Base-by-base conservation (phyloP, 1,140 invertebrate genomes). In the Linepithema humile region DNA sequence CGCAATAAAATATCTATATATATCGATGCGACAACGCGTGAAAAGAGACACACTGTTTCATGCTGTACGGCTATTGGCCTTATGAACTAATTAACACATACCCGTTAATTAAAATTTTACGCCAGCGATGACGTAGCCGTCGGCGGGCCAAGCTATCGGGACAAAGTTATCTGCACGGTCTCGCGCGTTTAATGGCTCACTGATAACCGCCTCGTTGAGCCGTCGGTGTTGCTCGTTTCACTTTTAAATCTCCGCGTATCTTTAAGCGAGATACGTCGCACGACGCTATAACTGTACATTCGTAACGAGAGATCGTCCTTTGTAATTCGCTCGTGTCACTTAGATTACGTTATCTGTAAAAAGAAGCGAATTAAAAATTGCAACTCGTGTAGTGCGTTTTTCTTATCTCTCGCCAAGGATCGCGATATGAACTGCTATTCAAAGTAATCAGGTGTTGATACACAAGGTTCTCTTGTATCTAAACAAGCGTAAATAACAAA, bases 41-140 rank as follows among this genome's bases (percentile, higher is more conserved):
- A 53, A 67, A 48, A 75, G n/a, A 26, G 23, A 38, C 15, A 45
- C 38, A 67, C 35, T 43, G 5, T 40, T 43, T 40, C 32, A 12
- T 6, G 32, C 32, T 9, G 45, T 23, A 40, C 20, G 59, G 59
- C 17, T 53, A 40, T 78, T 26, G 73, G 29, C 69, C 69, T 84
- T 87, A 90, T 85, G 82, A 88, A 60, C 85, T 92, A 91, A 91
- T 92, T 91, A 92, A 85, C 83, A 85, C 80, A 87, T 88, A 89
- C 84, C 84, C 85, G 78, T 91, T 92, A 91, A 91, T 91, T 91
- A 92, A 91, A 91, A 91, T 90, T 88, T 87, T 90, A 88, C 72
- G 83, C 87, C 83, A 65, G 67, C 86, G 69, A 77, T 75, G 55
- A 26, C 26, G 53, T 53, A 73, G 35, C 50, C 45, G 38, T 78